Evolutionary conservation across 1,140 invertebrate species (phyloP).

Genomic region (Panagrolaimus sp.): DNA sequence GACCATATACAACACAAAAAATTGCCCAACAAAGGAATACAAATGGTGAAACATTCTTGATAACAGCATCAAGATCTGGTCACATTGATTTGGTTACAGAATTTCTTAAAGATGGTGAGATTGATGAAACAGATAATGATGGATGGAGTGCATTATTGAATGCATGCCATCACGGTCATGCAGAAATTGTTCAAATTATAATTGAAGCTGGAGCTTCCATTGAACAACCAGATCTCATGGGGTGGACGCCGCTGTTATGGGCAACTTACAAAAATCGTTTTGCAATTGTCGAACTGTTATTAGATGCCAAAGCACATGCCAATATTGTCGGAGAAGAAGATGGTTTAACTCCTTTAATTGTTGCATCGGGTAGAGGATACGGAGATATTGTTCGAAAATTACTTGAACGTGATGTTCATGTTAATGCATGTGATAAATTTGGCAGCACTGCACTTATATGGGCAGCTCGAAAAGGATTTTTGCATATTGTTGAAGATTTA

Average conservation of each 20-base stretch:
- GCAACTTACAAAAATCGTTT: constrained; percentile 84
- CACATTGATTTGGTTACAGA: constrained; percentile 40
- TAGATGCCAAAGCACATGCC: constrained; percentile 81
- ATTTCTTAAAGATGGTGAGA: constrained; percentile 43
- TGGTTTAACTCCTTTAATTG: constrained; percentile 83
- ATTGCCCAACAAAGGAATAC: constrained; percentile 30
- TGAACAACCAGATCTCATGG: constrained; percentile 86
- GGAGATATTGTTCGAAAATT: constrained; percentile 76
- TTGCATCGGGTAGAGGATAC: constrained; percentile 85
- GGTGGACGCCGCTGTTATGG: constrained; percentile 96
- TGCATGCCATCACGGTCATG: constrained; percentile 81
- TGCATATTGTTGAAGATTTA: constrained; percentile 72
- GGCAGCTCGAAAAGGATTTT: constrained; percentile 82
- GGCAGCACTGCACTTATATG: constrained; percentile 91
- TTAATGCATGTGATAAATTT: constrained; percentile 65
- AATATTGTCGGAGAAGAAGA: constrained; percentile 88
- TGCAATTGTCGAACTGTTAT: constrained; percentile 73
- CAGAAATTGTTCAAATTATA: constrained; percentile 74
- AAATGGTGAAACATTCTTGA: constrained; percentile 54
- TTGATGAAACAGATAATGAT: constrained; percentile 65
- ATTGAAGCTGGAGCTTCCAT: constrained; percentile 79
- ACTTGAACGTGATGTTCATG: constrained; percentile 68
- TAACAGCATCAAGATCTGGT: constrained; percentile 49
- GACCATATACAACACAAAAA: neutral
- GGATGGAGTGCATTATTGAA: constrained; percentile 85